A percentile compares a stretch with the other conserved stretches of the same genome.
These are phyloP conservation scores for Paralvinella palmiformis DNA, from an alignment of 1,140 invertebrate genomes.

Conservation along the genomic window DNA sequence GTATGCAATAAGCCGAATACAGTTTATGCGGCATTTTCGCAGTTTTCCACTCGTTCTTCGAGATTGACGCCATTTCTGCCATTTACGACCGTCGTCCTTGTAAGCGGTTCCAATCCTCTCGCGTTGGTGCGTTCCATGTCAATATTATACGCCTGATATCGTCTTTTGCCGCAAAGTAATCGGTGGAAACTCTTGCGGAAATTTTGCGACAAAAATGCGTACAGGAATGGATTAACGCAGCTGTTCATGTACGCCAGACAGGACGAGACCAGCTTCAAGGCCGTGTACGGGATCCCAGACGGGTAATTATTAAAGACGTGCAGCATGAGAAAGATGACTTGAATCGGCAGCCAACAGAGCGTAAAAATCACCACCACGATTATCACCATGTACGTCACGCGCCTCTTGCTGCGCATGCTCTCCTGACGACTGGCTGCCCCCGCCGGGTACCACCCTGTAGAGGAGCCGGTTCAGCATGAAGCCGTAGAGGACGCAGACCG, in stretches of 20 bases:
- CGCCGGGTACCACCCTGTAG: constrained; percentile 62
- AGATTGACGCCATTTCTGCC: no score
- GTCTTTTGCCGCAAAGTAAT: constrained; percentile 9
- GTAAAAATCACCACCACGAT: constrained; percentile 92
- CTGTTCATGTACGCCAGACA: constrained; percentile 51
- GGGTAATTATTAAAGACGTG: constrained; percentile 48
- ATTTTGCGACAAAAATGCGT: constrained; percentile 18
- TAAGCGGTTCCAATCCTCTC: no score
- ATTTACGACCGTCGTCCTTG: no score
- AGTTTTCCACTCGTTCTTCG: no score
- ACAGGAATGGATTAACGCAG: constrained; percentile 19
- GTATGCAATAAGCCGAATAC: no score
- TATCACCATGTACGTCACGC: constrained; percentile 84
- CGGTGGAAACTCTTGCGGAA: constrained; percentile 19
- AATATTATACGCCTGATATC: no score
- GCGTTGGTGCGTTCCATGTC: no score
- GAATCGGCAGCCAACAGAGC: constrained; percentile 91
- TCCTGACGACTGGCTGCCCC: constrained; percentile 63
- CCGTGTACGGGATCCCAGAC: constrained; percentile 53
- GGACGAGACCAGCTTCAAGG: constrained; percentile 76
- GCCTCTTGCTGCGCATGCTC: constrained; percentile 71
- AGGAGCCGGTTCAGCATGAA: constrained; percentile 66
- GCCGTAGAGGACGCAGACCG: constrained; percentile 85
- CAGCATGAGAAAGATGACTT: constrained; percentile 56
- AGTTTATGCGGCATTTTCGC: no score